A percentile compares a stretch with the other conserved stretches of the same genome.
Conservation (phyloP, 2,888 invertebrate species). For the Scrobipalpa costella region DNA sequence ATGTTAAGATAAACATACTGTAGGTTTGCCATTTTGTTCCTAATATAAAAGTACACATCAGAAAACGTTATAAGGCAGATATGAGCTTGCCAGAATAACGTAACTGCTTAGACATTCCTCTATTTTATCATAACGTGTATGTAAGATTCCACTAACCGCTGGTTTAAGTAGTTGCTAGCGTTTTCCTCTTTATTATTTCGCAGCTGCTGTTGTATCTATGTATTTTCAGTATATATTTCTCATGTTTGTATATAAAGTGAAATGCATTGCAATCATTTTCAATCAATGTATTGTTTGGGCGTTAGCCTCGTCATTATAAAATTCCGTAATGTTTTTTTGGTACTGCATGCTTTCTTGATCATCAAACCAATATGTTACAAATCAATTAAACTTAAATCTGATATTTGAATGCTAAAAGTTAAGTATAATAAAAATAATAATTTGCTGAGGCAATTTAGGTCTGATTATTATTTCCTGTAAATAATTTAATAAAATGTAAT, state of each 20-base stretch:
- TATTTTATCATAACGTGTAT: neutral
- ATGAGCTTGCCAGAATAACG: neutral
- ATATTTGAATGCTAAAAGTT: slow-evolving; percentile 21
- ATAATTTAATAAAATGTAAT: slow-evolving; percentile 42
- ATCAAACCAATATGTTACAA: slow-evolving; percentile 18
- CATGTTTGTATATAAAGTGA: slow-evolving; percentile 41
- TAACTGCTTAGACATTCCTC: slow-evolving; percentile 31
- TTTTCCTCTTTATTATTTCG: neutral
- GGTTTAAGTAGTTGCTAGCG: slow-evolving; percentile 27
- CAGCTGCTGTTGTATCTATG: slow-evolving; percentile 13
- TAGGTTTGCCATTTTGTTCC: slow-evolving; percentile 15
- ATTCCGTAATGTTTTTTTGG: slow-evolving; percentile 12
- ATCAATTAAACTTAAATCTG: slow-evolving; percentile 21
- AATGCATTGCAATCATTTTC: slow-evolving; percentile 53
- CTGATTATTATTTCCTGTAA: slow-evolving; percentile 41
- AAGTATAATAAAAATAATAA: slow-evolving; percentile 20
- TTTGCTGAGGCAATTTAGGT: slow-evolving; percentile 25
- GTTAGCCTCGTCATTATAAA: slow-evolving; percentile 11
- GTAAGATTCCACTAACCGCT: slow-evolving; percentile 25
- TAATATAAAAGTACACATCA: slow-evolving; percentile 14
- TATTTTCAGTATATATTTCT: slow-evolving; percentile 22
- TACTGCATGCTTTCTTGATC: slow-evolving; percentile 10
- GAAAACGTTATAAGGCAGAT: neutral
- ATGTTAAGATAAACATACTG: slow-evolving; percentile 1
- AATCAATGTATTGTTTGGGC: slow-evolving; percentile 40